These are phyloP conservation scores for Pomatorhinus ruficollis DNA, from an alignment of 2,113 vertebrate genomes.

Conservation along the genomic window DNA sequence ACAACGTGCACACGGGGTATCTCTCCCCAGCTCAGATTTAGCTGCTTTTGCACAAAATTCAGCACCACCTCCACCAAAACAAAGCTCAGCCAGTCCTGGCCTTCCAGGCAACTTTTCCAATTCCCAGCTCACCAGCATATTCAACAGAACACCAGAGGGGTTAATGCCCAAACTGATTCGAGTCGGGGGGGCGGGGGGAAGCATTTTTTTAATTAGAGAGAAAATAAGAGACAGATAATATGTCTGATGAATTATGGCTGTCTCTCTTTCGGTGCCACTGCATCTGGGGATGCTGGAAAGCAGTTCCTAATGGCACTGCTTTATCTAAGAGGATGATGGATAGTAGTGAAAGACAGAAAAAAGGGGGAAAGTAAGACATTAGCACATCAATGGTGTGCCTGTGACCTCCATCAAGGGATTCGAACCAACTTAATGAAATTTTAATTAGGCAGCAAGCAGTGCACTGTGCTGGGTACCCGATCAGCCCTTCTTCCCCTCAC, in stretches of 20 bases:
- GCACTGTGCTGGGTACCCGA: conserved; percentile 55
- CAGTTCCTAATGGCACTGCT: conserved; percentile 41
- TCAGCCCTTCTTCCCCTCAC: background rate
- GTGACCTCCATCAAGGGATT: conserved; percentile 66
- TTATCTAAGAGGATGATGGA: conserved; percentile 54
- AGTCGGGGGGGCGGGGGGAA: background rate
- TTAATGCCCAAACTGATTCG: background rate
- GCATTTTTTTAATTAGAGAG: conserved; percentile 46
- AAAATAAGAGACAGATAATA: conserved; percentile 26
- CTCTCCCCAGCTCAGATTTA: background rate
- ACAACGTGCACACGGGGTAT: fast-evolving
- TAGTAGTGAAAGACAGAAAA: conserved; percentile 41
- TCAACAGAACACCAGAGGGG: background rate
- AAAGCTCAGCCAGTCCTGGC: background rate
- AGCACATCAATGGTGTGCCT: conserved; percentile 74
- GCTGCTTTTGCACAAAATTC: background rate
- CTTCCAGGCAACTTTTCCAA: background rate
- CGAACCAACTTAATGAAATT: conserved; percentile 80
- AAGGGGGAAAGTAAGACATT: conserved; percentile 61
- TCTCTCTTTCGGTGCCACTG: background rate
- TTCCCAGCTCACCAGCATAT: background rate
- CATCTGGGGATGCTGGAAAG: conserved; percentile 45
- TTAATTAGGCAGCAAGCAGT: conserved; percentile 77
- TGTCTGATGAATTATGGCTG: conserved; percentile 1
- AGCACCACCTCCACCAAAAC: background rate